phyloP scores from a whole-genome alignment of 2,888 invertebrate genomes.

The Pyrrhosoma nymphula region DNA sequence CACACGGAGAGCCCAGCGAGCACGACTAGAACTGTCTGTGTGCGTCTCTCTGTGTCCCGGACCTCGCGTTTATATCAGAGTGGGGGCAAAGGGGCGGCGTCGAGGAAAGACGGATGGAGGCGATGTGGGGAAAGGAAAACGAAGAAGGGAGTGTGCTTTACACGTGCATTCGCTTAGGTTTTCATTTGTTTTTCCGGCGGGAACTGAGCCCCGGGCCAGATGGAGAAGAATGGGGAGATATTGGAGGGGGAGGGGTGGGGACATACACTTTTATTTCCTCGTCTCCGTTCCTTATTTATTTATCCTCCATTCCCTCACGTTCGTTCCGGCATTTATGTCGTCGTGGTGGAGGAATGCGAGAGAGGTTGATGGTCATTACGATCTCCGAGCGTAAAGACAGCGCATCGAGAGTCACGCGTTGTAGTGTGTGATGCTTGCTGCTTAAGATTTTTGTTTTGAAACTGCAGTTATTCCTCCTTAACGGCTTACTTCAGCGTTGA shows the following conservation, averaged over 20 bases:
- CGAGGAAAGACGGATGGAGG: too few relatives aligned
- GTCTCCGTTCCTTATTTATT: neutral
- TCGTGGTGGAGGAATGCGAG: neutral
- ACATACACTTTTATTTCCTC: neutral
- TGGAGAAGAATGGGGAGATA: slow-evolving; percentile 11
- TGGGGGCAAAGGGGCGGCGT: too few relatives aligned
- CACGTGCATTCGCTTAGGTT: neutral
- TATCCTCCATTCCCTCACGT: neutral
- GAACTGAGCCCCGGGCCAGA: neutral
- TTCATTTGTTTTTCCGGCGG: neutral
- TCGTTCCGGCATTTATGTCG: neutral
- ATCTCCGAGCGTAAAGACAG: too few relatives aligned
- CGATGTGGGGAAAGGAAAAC: neutral
- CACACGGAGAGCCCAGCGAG: neutral
- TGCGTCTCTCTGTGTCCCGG: too few relatives aligned
- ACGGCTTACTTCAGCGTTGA: too few relatives aligned
- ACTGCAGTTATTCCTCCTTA: too few relatives aligned
- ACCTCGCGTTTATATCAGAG: too few relatives aligned
- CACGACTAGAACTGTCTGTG: neutral
- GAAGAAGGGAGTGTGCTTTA: neutral
- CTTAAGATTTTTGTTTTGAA: too few relatives aligned
- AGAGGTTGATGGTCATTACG: neutral
- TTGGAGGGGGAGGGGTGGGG: neutral
- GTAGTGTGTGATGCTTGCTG: too few relatives aligned
- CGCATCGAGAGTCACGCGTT: too few relatives aligned